Evolutionary conservation across 2,113 vertebrate species (phyloP), one percentile per base, ranked within the genome.

Genomic region (Vanacampus margaritifer): DNA sequence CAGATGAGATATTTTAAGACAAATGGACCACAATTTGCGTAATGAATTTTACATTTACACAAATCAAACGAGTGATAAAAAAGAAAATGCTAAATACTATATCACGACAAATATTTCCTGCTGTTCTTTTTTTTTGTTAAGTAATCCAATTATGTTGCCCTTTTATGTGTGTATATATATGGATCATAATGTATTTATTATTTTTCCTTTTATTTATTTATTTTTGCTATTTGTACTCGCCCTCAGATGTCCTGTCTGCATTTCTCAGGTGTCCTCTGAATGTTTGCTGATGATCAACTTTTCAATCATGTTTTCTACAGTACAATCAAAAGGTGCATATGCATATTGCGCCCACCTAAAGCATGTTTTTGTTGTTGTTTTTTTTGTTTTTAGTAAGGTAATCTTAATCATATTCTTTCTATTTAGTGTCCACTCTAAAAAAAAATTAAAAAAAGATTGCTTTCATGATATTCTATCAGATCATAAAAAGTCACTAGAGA

Each of bases 221-320:
- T 75, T 66, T 71, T 56, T 72, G 78, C 45, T 72, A 13, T 61
- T 63, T 67, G 21, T 71, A 71, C 64, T 72, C 78, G 69, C 57
- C 65, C 53, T 68, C 69, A 64, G 69, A 76, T 67, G 54, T 75
- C 58, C 58, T 14, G 56, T 82, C 74, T 81, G 81, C 85, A 86
- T 86, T 85, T 86, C 84, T 91, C 90, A 90, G 90, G 86, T 89
- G 86, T 91, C 82, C 70, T 86, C 72, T 81, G 76, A 89, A 85
- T 83, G 83, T 91, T 82, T 86, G 74, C 78, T 79, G 48, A 76
- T 73, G 71, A 84, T 83, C 57, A 45, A 73, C 62, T 82, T 87
- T 80, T 65, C 75, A 83, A 41, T 81, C 76, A 83, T 84, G 62
- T 88, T 90, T 90, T 89, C 73, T 85, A 88, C 67, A 73, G 76